These are phyloP conservation scores for Brachyptera risi DNA, from an alignment of 2,888 invertebrate genomes.

Conservation along the genomic window DNA sequence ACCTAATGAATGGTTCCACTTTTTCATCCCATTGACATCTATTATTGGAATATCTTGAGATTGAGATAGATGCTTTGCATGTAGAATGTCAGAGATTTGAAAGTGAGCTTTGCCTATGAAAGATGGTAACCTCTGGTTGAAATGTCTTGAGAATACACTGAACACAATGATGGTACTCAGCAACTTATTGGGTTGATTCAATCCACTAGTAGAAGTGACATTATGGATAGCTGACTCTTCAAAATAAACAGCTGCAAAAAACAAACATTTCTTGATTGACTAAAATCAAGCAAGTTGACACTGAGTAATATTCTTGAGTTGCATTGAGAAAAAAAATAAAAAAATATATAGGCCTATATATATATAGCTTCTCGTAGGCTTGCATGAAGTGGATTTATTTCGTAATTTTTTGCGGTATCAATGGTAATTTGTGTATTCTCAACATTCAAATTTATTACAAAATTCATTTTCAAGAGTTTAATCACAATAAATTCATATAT, in stretches of 20 bases:
- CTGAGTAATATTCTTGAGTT: no score
- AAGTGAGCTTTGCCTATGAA: slow-evolving; percentile 47
- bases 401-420: no score
- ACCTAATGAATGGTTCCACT: slow-evolving; percentile 47
- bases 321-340: no score
- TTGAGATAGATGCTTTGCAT: slow-evolving; percentile 42
- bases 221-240: slow-evolving; percentile 47
- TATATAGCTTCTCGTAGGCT: no score
- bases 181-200: slow-evolving; percentile 34
- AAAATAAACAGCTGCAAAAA: slow-evolving; percentile 46
- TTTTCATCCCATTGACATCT: slow-evolving; percentile 31
- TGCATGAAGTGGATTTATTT: no score
- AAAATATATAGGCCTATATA: no score
- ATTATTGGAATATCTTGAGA: slow-evolving; percentile 44
- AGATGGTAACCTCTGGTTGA: slow-evolving; percentile 46
- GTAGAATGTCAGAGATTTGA: slow-evolving; percentile 42
- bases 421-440: no score
- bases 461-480: no score
- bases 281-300: no score
- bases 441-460: no score
- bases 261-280: no score
- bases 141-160: slow-evolving; percentile 46
- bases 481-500: no score
- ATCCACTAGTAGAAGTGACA: slow-evolving; percentile 36
- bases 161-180: slow-evolving; percentile 44